Conservation (phyloP, 2,888 invertebrate genomes). For the Holacanthella duospinosa region DNA sequence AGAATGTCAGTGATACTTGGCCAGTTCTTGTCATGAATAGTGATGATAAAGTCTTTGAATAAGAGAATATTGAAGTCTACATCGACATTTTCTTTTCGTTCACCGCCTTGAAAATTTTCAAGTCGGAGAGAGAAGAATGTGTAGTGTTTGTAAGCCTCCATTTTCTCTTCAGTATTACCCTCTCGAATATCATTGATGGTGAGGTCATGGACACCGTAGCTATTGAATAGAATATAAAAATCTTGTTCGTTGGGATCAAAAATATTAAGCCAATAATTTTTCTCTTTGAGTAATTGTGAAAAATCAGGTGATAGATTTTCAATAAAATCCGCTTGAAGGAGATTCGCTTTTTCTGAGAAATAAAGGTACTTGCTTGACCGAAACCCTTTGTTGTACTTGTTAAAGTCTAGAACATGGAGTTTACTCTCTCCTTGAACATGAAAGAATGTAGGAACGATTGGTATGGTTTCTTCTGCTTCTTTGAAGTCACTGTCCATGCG, state of each 20-base stretch:
- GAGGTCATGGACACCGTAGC: slow-evolving; percentile 11
- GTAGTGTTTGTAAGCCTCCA: slow-evolving; percentile 14
- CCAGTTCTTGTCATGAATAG: slow-evolving; percentile 12
- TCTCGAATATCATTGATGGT: slow-evolving; percentile 13
- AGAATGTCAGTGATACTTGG: slow-evolving; percentile 7
- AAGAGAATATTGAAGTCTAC: slow-evolving; percentile 14
- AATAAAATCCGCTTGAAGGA: background rate
- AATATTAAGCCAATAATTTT: slow-evolving; percentile 14
- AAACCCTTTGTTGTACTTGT: slow-evolving; percentile 5
- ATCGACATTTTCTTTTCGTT: background rate
- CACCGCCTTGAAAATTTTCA: background rate
- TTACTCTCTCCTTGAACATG: background rate
- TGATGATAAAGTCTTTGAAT: slow-evolving; percentile 12
- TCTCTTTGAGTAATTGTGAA: slow-evolving; percentile 7
- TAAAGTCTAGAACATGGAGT: slow-evolving; percentile 3
- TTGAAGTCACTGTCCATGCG: slow-evolving; percentile 39
- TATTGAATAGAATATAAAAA: slow-evolving; percentile 5
- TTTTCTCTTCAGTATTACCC: slow-evolving; percentile 13
- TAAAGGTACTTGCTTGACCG: background rate
- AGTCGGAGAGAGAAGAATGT: slow-evolving; percentile 10
- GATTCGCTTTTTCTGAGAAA: background rate
- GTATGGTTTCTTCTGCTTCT: slow-evolving; percentile 1
- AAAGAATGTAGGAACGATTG: background rate
- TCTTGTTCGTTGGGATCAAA: slow-evolving; percentile 11
- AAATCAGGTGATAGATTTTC: slow-evolving; percentile 2